Conservation (phyloP, 2,888 invertebrate genomes). For the Anorthoa munda region DNA sequence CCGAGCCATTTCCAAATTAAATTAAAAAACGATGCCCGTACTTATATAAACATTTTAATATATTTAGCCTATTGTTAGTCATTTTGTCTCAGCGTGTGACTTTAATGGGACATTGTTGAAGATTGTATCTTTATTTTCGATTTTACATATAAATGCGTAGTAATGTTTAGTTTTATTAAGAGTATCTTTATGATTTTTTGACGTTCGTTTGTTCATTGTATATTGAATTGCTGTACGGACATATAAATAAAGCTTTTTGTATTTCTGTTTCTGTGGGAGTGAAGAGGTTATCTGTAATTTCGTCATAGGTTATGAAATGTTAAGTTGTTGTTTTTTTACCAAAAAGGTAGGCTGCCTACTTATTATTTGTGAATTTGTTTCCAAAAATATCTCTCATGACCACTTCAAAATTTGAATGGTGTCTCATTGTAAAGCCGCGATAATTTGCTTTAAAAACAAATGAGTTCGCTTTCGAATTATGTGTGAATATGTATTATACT, state of each 20-base stretch:
- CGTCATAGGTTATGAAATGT: background rate
- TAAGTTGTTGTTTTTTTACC: too few species aligned
- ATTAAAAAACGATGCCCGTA: conserved; percentile 51
- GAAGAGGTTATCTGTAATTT: conserved; percentile 20
- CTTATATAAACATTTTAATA: conserved; percentile 49
- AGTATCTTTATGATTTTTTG: conserved; percentile 39
- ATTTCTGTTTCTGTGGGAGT: conserved; percentile 36
- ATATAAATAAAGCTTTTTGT: conserved; percentile 41
- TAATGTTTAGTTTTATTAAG: conserved; percentile 11
- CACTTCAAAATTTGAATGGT: too few species aligned
- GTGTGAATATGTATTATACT: too few species aligned
- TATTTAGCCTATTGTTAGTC: conserved; percentile 52
- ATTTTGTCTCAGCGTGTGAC: conserved; percentile 57
- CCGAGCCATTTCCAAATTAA: conserved; percentile 39
- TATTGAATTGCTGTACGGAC: conserved; percentile 23
- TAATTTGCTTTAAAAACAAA: too few species aligned
- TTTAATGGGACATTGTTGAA: conserved; percentile 48
- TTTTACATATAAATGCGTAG: conserved; percentile 22
- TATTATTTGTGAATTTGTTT: too few species aligned
- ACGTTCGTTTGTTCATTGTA: conserved; percentile 14
- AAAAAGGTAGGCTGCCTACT: too few species aligned
- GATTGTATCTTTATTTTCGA: conserved; percentile 56
- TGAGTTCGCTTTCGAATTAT: too few species aligned
- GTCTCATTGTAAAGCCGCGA: too few species aligned
- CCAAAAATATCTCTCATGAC: too few species aligned